Percentiles rank a stretch among this genome's conserved stretches.
Evolutionary conservation across 37 sponge, comb jelly and placozoan genomes (phyloP).

Genomic region (Theonella swinhoei): DNA sequence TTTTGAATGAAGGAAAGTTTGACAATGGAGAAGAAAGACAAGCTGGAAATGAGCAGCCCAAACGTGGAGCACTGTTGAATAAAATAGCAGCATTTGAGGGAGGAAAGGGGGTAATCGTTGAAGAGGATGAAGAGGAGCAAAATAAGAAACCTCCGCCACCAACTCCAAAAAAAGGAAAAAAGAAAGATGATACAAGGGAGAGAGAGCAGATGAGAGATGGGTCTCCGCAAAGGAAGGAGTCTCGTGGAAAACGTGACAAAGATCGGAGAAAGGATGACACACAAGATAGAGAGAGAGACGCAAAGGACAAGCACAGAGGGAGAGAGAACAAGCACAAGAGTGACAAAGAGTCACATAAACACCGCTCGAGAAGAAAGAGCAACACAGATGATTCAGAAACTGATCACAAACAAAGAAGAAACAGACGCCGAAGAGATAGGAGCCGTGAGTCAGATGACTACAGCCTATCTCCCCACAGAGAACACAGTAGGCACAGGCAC

Average conservation of each 20-base stretch:
- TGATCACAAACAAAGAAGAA: neutral
- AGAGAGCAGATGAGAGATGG: too few relatives aligned
- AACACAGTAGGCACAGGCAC: neutral
- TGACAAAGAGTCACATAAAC: neutral
- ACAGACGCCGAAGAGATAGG: slow-evolving; percentile 13
- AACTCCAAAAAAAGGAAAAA: neutral
- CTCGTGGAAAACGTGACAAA: slow-evolving; percentile 17
- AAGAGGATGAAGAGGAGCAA: neutral
- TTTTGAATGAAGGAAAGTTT: neutral
- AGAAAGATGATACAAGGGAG: neutral
- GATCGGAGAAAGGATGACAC: neutral
- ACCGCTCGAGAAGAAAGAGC: neutral
- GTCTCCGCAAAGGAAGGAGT: neutral
- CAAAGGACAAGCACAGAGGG: slow-evolving; percentile 6
- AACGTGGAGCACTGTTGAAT: neutral
- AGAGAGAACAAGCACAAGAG: neutral
- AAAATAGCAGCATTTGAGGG: slow-evolving; percentile 50
- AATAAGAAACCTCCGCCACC: neutral
- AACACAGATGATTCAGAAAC: neutral
- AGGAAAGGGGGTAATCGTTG: neutral
- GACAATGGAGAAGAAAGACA: neutral
- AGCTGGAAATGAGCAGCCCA: neutral
- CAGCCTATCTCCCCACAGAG: neutral
- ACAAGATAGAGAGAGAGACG: slow-evolving; percentile 2
- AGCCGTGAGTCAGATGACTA: neutral